Evolutionary conservation across 1,140 invertebrate species (phyloP).

Genomic region (Macrostomum lignano): DNA sequence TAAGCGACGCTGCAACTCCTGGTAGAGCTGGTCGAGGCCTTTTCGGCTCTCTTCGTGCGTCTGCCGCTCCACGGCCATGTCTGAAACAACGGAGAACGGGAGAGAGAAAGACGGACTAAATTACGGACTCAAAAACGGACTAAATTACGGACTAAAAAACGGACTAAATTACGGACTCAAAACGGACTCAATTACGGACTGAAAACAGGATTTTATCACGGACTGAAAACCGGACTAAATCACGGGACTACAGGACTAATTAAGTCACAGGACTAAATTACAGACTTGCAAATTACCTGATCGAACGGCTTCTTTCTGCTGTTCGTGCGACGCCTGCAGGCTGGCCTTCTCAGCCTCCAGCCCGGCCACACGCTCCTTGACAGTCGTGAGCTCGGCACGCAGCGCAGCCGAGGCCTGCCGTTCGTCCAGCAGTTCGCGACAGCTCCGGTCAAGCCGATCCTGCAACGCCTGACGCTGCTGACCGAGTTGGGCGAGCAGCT

Average conservation of each 20-base stretch:
- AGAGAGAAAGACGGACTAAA: too few relatives aligned
- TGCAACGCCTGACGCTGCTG: constrained; percentile 3
- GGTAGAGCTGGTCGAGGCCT: constrained; percentile 26
- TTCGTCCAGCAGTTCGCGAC: too few relatives aligned
- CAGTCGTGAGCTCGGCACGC: too few relatives aligned
- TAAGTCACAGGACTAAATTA: not conserved
- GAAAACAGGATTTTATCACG: too few relatives aligned
- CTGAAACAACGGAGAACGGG: constrained; percentile 13
- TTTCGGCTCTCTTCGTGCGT: constrained; percentile 24
- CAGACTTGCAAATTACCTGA: not conserved
- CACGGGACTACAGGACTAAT: not conserved
- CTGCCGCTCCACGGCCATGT: constrained; percentile 29
- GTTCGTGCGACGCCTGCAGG: not conserved
- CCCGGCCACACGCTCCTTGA: not conserved
- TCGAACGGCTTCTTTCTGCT: not conserved
- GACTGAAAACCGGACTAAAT: too few relatives aligned
- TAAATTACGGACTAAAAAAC: too few relatives aligned
- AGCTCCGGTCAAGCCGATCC: too few relatives aligned
- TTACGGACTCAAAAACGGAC: too few relatives aligned
- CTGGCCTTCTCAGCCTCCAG: not conserved
- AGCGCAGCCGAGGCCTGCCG: too few relatives aligned
- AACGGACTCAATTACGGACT: too few relatives aligned
- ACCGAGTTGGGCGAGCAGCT: too few relatives aligned
- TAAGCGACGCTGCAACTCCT: constrained; percentile 36
- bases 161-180: too few relatives aligned